A percentile compares a stretch with the other conserved stretches of the same genome.
phyloP scores from a whole-genome alignment of 2,113 vertebrate species.

The Pheucticus melanocephalus region DNA sequence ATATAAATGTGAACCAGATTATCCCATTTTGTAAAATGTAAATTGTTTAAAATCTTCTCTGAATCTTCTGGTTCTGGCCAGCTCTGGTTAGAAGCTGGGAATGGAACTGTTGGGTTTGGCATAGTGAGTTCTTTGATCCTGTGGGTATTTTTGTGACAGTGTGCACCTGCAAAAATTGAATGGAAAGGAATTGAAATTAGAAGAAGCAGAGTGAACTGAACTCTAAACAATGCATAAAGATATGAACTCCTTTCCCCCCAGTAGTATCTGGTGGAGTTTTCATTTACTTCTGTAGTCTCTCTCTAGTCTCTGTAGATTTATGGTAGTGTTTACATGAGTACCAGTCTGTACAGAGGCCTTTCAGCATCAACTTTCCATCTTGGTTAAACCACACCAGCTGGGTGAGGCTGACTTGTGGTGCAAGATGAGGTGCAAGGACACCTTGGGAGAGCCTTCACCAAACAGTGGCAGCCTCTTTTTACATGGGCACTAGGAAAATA shows the following conservation, averaged over 20 bases:
- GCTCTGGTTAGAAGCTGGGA: not conserved
- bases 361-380: accelerated
- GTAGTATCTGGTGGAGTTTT: not conserved
- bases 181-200: not conserved
- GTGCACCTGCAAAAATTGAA: not conserved
- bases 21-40: not conserved
- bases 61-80: not conserved
- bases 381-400: not conserved
- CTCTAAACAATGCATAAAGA: not conserved
- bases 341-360: not conserved
- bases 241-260: accelerated
- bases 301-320: too few species aligned
- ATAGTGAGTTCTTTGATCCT: not conserved
- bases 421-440: not conserved
- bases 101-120: too few species aligned
- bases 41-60: not conserved
- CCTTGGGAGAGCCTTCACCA: not conserved
- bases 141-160: not conserved
- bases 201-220: not conserved
- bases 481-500: not conserved
- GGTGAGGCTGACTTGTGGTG: accelerated
- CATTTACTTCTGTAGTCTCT: not conserved
- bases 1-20: not conserved
- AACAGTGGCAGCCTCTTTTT: not conserved
- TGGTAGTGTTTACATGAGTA: not conserved